Conservation (phyloP, 2,888 invertebrate genomes). For the Spatulosminthurus flaviceps region DNA sequence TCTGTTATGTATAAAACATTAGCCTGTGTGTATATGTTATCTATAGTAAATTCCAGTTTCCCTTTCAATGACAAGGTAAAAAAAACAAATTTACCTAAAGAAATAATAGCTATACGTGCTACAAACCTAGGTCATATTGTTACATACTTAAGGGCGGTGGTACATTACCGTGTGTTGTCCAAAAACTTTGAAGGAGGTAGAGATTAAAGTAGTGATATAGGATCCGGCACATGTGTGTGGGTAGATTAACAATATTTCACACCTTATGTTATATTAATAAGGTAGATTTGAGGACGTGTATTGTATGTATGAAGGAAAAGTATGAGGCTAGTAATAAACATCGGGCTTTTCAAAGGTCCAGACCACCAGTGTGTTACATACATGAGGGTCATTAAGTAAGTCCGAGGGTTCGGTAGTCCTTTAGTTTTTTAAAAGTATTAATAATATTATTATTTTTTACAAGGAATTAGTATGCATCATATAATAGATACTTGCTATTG, state of each 20-base stretch:
- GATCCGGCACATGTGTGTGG: not conserved
- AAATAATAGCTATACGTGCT: no score
- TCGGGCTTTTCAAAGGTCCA: no score
- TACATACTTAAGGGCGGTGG: not conserved
- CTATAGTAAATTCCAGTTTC: not conserved
- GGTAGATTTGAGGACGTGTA: no score
- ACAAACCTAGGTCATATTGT: not conserved
- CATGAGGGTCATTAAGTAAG: not conserved
- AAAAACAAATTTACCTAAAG: no score
- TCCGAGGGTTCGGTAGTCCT: not conserved
- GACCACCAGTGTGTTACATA: not conserved
- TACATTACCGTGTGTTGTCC: not conserved
- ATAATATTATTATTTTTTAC: not conserved
- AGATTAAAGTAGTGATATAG: not conserved
- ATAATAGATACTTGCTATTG: not conserved
- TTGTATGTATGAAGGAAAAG: no score
- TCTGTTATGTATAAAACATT: not conserved
- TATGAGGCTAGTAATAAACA: no score
- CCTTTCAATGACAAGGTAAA: slow-evolving; percentile 6
- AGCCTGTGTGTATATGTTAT: not conserved
- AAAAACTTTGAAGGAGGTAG: not conserved
- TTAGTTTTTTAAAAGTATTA: no score
- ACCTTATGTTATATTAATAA: not conserved
- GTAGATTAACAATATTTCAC: slow-evolving; percentile 3
- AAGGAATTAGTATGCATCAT: not conserved